Percentiles rank a stretch among this genome's conserved stretches.
Conservation (phyloP, 1,140 invertebrate species). For the fruit fly (Drosophila melanogaster) region Release_6_plus_ISO1_MT NT_033779.5:12424001-12424500, state of each 20-base stretch:
- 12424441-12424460: background rate
- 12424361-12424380: background rate
- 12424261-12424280: conserved; percentile 37
- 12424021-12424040: conserved; percentile 20
- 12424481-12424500: background rate
- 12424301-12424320: conserved; percentile 41
- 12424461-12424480: background rate
- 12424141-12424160: conserved; percentile 33
- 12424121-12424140: conserved; percentile 64
- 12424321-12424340: background rate
- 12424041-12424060: conserved; percentile 7
- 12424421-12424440: background rate
- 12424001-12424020: conserved; percentile 36
- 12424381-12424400: background rate
- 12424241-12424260: conserved; percentile 70
- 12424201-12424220: conserved; percentile 60
- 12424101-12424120: conserved; percentile 73
- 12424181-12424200: conserved; percentile 50
- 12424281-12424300: conserved; percentile 42
- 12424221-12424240: conserved; percentile 57
- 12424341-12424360: background rate
- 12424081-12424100: conserved; percentile 21
- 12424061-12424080: conserved; percentile 34
- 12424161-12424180: conserved; percentile 51
- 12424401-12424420: too few species aligned